Evolutionary conservation across 2,888 invertebrate genomes (phyloP).

Genomic region (Fragum sueziense): DNA sequence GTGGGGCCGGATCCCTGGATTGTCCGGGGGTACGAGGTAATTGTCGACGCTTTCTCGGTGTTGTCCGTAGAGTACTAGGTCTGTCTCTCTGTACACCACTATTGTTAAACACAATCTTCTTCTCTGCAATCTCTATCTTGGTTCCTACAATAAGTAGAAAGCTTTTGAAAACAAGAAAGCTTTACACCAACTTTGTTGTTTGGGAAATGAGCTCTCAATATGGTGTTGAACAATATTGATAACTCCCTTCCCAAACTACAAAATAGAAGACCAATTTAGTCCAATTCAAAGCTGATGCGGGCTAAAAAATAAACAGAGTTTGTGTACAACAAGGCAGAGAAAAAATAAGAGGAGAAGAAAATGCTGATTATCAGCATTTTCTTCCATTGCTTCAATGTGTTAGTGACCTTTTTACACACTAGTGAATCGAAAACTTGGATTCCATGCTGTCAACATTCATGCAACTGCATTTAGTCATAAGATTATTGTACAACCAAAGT

Average conservation of each 20-base stretch:
- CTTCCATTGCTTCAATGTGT: background rate
- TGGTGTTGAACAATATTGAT: too few species aligned
- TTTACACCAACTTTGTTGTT: too few species aligned
- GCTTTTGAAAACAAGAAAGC: too few species aligned
- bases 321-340: background rate
- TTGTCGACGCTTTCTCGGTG: constrained; percentile 54
- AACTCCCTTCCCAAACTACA: too few species aligned
- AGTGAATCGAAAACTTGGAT: too few species aligned
- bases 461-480: too few species aligned
- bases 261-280: too few species aligned
- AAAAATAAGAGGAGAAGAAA: background rate
- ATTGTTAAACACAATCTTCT: constrained; percentile 67
- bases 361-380: background rate
- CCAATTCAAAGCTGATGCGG: too few species aligned
- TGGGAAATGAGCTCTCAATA: too few species aligned
- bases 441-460: too few species aligned
- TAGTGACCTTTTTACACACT: background rate
- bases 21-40: constrained; percentile 75
- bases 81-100: constrained; percentile 56
- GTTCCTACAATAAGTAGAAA: constrained; percentile 54
- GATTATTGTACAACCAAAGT: too few species aligned
- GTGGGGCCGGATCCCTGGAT: constrained; percentile 62
- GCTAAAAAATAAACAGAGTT: background rate
- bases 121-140: constrained; percentile 72
- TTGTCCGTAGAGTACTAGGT: background rate